These are phyloP conservation scores for Hypena proboscidalis DNA, from an alignment of 2,888 invertebrate species.

Conservation along the genomic window DNA sequence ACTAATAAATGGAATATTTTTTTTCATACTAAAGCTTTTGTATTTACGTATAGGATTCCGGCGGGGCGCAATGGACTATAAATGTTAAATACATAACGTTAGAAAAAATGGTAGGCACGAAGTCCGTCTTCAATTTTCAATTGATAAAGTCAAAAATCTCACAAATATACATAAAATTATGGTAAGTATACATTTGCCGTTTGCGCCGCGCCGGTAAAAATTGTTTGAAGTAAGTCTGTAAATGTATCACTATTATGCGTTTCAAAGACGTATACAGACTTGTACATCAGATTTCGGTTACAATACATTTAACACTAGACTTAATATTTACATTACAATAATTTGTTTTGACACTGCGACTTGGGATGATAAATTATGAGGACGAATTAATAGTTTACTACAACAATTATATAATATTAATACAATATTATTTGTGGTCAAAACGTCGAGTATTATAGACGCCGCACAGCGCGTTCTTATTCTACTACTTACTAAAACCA, in stretches of 20 bases:
- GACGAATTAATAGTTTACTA: constrained; percentile 26
- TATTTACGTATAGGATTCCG: constrained; percentile 77
- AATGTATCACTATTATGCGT: constrained; percentile 62
- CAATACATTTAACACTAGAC: constrained; percentile 62
- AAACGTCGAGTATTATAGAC: constrained; percentile 36
- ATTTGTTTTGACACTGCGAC: constrained; percentile 47
- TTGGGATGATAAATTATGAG: constrained; percentile 21
- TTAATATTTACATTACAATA: constrained; percentile 67
- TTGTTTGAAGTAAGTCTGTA: constrained; percentile 58
- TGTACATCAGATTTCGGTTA: constrained; percentile 83
- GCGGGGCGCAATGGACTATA: constrained; percentile 53
- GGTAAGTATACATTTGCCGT: constrained; percentile 33
- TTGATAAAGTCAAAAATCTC: constrained; percentile 39
- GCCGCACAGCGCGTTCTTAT: constrained; percentile 25
- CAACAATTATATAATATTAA: constrained; percentile 25
- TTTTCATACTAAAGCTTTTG: constrained; percentile 81
- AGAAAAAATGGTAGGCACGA: constrained; percentile 46
- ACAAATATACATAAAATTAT: constrained; percentile 40
- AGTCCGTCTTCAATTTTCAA: constrained; percentile 37
- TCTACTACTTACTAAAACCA: too few species aligned
- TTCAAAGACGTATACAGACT: constrained; percentile 81
- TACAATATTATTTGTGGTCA: constrained; percentile 39
- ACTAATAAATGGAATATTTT: constrained; percentile 83
- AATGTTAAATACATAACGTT: constrained; percentile 31
- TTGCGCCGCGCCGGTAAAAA: constrained; percentile 57